phyloP scores from a whole-genome alignment of 2,113 vertebrate genomes.

The Anarrhichthys ocellatus region DNA sequence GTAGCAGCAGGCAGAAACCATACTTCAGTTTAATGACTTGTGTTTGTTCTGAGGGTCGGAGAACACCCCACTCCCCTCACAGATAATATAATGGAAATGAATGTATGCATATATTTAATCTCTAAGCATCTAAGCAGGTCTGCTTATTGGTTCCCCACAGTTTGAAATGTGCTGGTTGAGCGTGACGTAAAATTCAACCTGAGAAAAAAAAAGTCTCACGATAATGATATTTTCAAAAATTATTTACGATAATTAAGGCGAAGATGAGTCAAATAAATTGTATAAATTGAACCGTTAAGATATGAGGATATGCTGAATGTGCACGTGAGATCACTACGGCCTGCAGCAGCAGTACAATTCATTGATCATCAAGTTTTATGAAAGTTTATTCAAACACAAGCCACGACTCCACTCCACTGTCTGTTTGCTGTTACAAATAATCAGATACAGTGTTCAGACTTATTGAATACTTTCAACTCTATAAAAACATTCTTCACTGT shows the following conservation, averaged over 20 bases:
- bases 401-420: not conserved
- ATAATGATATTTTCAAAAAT: too few relatives aligned
- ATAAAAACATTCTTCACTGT: not conserved
- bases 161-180: too few relatives aligned
- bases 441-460: not conserved
- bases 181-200: too few relatives aligned
- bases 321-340: too few relatives aligned
- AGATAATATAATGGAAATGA: too few relatives aligned
- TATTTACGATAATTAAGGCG: not conserved
- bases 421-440: not conserved
- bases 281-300: too few relatives aligned
- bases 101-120: too few relatives aligned
- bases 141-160: not conserved
- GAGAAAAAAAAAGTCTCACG: too few relatives aligned
- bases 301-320: not conserved
- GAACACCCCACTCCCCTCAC: not conserved
- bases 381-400: not conserved
- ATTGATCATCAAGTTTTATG: not conserved
- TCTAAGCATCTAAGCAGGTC: not conserved
- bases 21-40: not conserved
- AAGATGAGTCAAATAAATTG: not conserved
- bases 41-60: not conserved
- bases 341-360: too few relatives aligned
- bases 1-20: slow-evolving; percentile 19
- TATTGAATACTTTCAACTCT: not conserved